A percentile compares a stretch with the other conserved stretches of the same genome.
phyloP scores from a whole-genome alignment of 2,888 invertebrate genomes.

The Andrena bicolor region DNA sequence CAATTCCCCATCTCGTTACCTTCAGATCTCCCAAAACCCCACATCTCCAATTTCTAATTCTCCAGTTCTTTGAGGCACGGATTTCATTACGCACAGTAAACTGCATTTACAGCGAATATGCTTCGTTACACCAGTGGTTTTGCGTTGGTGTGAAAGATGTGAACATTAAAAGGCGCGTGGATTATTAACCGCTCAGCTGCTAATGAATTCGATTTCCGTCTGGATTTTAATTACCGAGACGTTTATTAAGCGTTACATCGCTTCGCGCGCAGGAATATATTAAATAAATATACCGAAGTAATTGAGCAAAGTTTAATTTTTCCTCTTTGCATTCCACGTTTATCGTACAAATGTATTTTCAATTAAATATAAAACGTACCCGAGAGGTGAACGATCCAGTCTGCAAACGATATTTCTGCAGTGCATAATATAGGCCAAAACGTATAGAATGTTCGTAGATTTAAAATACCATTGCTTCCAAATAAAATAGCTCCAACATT shows the following conservation, averaged over 20 bases:
- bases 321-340: background rate
- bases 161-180: conserved; percentile 1
- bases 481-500: background rate
- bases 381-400: too few species aligned
- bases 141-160: background rate
- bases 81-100: too few species aligned
- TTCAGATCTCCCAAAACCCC: too few species aligned
- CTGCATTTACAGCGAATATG: background rate
- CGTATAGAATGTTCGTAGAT: background rate
- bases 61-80: too few species aligned
- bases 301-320: conserved; percentile 12
- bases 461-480: background rate
- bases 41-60: too few species aligned
- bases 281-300: conserved; percentile 35
- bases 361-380: background rate
- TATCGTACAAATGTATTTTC: background rate
- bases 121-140: background rate
- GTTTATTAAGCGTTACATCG: conserved; percentile 32
- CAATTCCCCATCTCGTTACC: background rate
- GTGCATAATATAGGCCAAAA: background rate
- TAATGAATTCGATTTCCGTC: conserved; percentile 38
- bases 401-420: background rate
- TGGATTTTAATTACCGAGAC: conserved; percentile 27
- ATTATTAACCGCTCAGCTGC: conserved; percentile 24
- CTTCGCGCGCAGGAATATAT: background rate